These are phyloP conservation scores for Drosophila parabipectinata DNA, from an alignment of 1,140 invertebrate species.

Conservation along the genomic window DNA sequence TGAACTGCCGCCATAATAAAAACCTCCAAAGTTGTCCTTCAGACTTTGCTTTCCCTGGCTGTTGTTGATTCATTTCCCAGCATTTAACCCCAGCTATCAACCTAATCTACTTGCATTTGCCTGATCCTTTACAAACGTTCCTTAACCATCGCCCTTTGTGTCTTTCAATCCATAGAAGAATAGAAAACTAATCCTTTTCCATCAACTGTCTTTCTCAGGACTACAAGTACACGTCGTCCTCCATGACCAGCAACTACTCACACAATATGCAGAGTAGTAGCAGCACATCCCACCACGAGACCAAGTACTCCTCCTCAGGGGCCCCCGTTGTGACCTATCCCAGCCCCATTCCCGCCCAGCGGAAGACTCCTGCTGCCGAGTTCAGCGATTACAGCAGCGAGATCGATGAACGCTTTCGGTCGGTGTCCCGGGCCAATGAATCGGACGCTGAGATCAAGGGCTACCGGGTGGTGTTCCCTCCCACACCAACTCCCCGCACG, in stretches of 20 bases:
- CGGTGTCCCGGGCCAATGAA: constrained; percentile 86
- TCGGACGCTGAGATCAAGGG: constrained; percentile 85
- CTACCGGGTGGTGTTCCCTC: constrained; percentile 86
- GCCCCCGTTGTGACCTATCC: constrained; percentile 83
- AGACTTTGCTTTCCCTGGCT: neutral
- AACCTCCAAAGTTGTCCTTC: neutral
- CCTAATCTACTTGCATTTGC: constrained; percentile 19
- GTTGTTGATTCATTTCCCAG: constrained; percentile 10
- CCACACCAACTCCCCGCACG: constrained; percentile 85
- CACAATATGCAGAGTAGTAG: constrained; percentile 72
- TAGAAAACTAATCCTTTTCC: neutral
- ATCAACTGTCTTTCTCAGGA: constrained; percentile 33
- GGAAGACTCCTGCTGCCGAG: constrained; percentile 88
- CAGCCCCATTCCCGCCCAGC: constrained; percentile 85
- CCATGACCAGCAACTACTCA: constrained; percentile 81
- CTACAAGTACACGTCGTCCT: constrained; percentile 66
- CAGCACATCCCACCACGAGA: constrained; percentile 66
- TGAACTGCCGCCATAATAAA: neutral
- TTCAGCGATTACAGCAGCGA: constrained; percentile 92
- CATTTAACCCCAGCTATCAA: constrained; percentile 10
- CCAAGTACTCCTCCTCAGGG: constrained; percentile 82
- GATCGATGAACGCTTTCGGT: constrained; percentile 87
- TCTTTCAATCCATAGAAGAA: neutral
- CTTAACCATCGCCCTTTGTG: constrained; percentile 24
- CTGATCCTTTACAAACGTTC: constrained; percentile 35